phyloP scores from a whole-genome alignment of 1,140 invertebrate genomes.

The Psix sp. region DNA sequence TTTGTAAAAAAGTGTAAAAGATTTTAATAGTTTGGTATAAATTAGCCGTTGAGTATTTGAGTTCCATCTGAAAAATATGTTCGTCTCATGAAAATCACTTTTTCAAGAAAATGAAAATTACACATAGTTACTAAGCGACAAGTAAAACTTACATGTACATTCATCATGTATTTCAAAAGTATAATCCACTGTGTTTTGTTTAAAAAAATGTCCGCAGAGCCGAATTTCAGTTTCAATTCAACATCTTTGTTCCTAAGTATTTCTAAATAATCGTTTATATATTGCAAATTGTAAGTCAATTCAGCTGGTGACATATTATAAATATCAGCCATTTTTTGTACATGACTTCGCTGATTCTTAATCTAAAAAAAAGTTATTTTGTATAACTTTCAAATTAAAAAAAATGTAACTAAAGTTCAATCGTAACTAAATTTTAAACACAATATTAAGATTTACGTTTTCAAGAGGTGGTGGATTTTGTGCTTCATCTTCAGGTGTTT shows the following conservation, averaged over 20 bases:
- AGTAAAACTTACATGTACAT: constrained; percentile 9
- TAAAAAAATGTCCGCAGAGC: constrained; percentile 7
- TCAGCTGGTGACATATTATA: constrained; percentile 14
- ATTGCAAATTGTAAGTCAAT: constrained; percentile 4
- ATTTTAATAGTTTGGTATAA: constrained; percentile 23
- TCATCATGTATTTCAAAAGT: constrained; percentile 2
- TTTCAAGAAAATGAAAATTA: no score
- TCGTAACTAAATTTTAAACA: no score
- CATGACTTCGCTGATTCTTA: constrained; percentile 1
- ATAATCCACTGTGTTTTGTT: background rate
- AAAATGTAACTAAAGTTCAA: no score
- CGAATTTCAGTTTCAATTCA: constrained; percentile 2
- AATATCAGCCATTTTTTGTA: background rate
- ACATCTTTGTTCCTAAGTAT: constrained; percentile 4
- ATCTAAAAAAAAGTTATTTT: constrained; percentile 8
- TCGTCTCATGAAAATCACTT: no score
- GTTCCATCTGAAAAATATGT: constrained; percentile 2
- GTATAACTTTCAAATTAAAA: no score
- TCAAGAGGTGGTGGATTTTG: constrained; percentile 8
- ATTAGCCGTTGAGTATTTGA: constrained; percentile 2
- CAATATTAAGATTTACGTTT: constrained; percentile 6
- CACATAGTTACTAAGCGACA: no score
- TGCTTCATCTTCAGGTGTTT: constrained; percentile 1
- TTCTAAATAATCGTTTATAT: constrained; percentile 6
- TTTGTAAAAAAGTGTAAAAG: constrained; percentile 19